Evolutionary conservation across 1,140 invertebrate species (phyloP).

Genomic region (Halesus radiatus): DNA sequence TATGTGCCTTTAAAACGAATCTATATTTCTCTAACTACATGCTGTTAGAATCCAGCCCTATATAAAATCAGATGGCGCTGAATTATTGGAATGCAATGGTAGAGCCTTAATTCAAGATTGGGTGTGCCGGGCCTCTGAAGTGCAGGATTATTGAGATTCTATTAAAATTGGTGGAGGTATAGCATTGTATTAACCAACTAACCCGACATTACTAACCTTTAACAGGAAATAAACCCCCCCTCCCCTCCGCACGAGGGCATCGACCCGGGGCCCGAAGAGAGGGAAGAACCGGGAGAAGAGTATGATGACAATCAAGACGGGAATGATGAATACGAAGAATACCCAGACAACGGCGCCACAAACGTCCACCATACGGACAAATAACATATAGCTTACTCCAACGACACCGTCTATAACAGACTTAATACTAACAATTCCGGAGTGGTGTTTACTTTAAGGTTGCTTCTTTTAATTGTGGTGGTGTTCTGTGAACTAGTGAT

Average conservation of each 20-base stretch:
- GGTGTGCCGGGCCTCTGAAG: too few relatives aligned
- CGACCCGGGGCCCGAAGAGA: constrained; percentile 63
- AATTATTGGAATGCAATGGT: too few relatives aligned
- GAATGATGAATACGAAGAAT: constrained; percentile 72
- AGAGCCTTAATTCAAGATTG: too few relatives aligned
- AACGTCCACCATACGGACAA: constrained; percentile 59
- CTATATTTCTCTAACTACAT: too few relatives aligned
- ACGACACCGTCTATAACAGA: constrained; percentile 46
- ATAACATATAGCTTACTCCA: constrained; percentile 56
- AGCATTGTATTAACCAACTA: constrained; percentile 33
- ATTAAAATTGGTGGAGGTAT: not conserved
- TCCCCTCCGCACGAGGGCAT: constrained; percentile 58
- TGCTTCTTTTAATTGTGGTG: constrained; percentile 9
- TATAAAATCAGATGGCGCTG: too few relatives aligned
- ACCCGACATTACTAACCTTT: constrained; percentile 54
- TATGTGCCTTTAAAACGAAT: too few relatives aligned
- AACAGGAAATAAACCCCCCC: constrained; percentile 62
- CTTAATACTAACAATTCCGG: constrained; percentile 49
- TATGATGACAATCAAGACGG: constrained; percentile 71
- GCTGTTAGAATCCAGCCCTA: too few relatives aligned
- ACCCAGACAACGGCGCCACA: constrained; percentile 68
- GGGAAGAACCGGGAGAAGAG: constrained; percentile 65
- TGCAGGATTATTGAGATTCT: too few relatives aligned
- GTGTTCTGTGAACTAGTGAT: constrained; percentile 28
- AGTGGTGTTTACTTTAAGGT: constrained; percentile 32